Evolutionary conservation across 2,113 vertebrate species (phyloP), one percentile per base, ranked within the genome.

Genomic region (Phoenicopterus ruber): DNA sequence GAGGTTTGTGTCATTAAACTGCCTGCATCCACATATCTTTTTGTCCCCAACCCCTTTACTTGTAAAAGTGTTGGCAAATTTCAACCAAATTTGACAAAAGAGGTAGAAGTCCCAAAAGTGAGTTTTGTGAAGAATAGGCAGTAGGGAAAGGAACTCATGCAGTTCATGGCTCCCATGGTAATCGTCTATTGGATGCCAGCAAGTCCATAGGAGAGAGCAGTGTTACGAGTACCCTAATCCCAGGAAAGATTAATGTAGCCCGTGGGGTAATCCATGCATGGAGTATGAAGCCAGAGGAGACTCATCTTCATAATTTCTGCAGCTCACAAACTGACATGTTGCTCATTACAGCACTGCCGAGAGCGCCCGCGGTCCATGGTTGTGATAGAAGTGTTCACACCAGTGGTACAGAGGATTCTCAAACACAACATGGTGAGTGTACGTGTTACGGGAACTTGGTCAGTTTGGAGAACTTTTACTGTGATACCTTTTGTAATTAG

Each of bases 361-460:
- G 99, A 99, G 96, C 98, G 99, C 55, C 99, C 99, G 4, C 98
- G 99, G 82, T 99, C 99, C 58, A 99, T 99, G 99, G 99, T 99
- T 63, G 99, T 99, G 92, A 99, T 99, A 17, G 99, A 99, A 96
- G 99, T 99, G 72, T 99, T 99, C 98, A 99, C 99, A 10, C 99
- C 99, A 0, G 99, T 99, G 98, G 99, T 99, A 63, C 99, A 99
- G 98, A 99, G 99, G 98, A 99, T 99, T 96, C 99, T 99, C 96
- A 99, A 99, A 97, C 99, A 99, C 97, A 99, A 99, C 98, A 99
- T 99, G 99, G 99, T 99, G 97, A 98, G 98, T 97, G 32, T 17
- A 17, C 2, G 0, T 36, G 61, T 42, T 69, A 28, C 0, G 0
- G 42, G 26, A 52, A n/a, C 78, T 36, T 46, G 26, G 21, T 70